Conservation (phyloP, 1,140 invertebrate genomes). For the Thaumatotibia leucotreta region DNA sequence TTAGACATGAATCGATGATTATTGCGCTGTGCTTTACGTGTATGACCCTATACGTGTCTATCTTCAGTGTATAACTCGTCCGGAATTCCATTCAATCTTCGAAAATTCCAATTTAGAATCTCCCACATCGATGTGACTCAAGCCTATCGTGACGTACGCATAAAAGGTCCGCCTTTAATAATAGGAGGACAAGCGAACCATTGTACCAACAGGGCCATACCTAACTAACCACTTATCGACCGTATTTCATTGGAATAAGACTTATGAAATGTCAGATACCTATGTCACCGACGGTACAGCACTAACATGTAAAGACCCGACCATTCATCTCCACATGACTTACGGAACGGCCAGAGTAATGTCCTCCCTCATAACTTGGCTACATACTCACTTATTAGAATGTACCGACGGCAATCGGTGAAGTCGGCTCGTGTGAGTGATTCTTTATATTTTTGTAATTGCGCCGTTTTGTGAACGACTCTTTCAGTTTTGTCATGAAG, state of each 20-base stretch:
- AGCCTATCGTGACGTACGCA: slow-evolving; percentile 54
- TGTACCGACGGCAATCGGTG: slow-evolving; percentile 1
- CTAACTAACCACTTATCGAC: neutral
- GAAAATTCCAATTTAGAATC: neutral
- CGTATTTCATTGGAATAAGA: neutral
- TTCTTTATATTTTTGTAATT: neutral
- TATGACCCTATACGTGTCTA: too few relatives aligned
- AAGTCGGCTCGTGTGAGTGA: neutral
- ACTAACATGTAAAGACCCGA: slow-evolving; percentile 36
- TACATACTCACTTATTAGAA: slow-evolving; percentile 3
- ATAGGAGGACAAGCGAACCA: slow-evolving; percentile 50
- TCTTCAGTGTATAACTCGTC: too few relatives aligned
- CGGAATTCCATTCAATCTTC: neutral
- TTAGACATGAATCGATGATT: too few relatives aligned
- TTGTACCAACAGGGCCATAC: slow-evolving; percentile 28
- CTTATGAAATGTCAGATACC: neutral
- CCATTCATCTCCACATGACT: slow-evolving; percentile 57
- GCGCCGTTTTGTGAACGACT: neutral
- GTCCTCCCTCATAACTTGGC: slow-evolving; percentile 47
- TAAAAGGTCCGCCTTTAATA: slow-evolving; percentile 61
- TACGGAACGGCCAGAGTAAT: slow-evolving; percentile 44
- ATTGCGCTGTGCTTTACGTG: too few relatives aligned
- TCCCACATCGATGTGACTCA: slow-evolving; percentile 12
- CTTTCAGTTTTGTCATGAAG: neutral
- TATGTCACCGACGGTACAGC: slow-evolving; percentile 16